A percentile compares a stretch with the other conserved stretches of the same genome.
Conservation (phyloP, 2,113 vertebrate species). For the Cricetomys ansorgei region DNA sequence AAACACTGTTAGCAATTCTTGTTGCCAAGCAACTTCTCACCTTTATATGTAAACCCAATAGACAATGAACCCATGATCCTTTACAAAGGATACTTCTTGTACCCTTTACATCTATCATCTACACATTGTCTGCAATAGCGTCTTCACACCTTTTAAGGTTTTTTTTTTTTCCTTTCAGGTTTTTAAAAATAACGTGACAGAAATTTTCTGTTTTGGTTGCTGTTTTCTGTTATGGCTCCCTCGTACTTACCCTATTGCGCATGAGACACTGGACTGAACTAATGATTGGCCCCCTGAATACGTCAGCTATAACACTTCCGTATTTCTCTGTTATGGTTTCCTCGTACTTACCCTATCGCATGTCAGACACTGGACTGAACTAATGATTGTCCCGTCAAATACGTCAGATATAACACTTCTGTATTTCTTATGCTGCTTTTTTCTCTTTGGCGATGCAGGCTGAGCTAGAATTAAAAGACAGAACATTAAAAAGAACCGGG, state of each 20-base stretch:
- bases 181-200: not conserved
- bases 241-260: conserved; percentile 95
- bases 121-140: not conserved
- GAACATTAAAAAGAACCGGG: conserved; percentile 51
- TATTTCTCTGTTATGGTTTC: conserved; percentile 87
- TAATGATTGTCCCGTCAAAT: conserved; percentile 98
- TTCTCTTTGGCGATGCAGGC: conserved; percentile 90
- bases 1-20: not conserved
- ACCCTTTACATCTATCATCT: conserved; percentile 9
- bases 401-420: conserved; percentile 97
- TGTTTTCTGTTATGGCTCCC: not conserved
- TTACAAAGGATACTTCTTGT: not conserved
- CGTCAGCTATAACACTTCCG: conserved; percentile 96
- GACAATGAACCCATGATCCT: not conserved
- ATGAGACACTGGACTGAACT: conserved; percentile 99
- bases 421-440: conserved; percentile 95
- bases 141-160: too few species aligned
- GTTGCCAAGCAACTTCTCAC: conserved; percentile 46
- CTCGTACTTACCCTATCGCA: conserved; percentile 95
- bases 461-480: conserved; percentile 83
- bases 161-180: not conserved
- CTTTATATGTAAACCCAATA: conserved; percentile 26
- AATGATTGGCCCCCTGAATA: conserved; percentile 98
- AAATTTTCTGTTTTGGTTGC: conserved; percentile 4
- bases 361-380: conserved; percentile 98